Conservation (phyloP, 2,888 invertebrate species). For the Flexamia atlantica region DNA sequence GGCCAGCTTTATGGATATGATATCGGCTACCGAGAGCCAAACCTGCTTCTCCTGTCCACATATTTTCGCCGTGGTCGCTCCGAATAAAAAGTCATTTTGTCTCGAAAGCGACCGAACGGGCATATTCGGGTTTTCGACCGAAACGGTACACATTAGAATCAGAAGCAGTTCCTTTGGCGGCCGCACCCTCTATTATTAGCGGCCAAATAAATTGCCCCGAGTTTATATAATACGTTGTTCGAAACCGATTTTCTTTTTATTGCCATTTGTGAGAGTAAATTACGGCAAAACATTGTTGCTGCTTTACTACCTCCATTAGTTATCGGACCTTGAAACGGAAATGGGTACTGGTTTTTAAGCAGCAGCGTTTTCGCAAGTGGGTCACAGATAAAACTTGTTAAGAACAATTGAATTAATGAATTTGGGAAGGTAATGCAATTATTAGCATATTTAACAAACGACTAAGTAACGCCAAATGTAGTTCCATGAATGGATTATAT, state of each 20-base stretch:
- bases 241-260: constrained; percentile 22
- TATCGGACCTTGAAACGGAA: background rate
- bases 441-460: too few relatives aligned
- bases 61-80: background rate
- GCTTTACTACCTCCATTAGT: background rate
- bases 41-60: background rate
- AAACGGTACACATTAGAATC: constrained; percentile 46
- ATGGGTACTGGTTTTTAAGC: too few relatives aligned
- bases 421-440: too few relatives aligned
- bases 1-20: background rate
- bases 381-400: too few relatives aligned
- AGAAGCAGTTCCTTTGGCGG: background rate
- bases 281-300: background rate
- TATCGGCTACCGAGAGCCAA: background rate
- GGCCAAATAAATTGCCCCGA: constrained; percentile 15
- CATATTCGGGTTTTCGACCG: constrained; percentile 11
- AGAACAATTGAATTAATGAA: too few relatives aligned
- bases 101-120: constrained; percentile 7
- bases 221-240: background rate
- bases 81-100: constrained; percentile 22
- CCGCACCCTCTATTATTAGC: background rate
- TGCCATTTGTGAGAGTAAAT: background rate
- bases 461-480: too few relatives aligned
- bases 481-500: too few relatives aligned
- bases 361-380: too few relatives aligned